Evolutionary conservation across 2,888 invertebrate genomes (phyloP).

Genomic region (Macrophya annulata): DNA sequence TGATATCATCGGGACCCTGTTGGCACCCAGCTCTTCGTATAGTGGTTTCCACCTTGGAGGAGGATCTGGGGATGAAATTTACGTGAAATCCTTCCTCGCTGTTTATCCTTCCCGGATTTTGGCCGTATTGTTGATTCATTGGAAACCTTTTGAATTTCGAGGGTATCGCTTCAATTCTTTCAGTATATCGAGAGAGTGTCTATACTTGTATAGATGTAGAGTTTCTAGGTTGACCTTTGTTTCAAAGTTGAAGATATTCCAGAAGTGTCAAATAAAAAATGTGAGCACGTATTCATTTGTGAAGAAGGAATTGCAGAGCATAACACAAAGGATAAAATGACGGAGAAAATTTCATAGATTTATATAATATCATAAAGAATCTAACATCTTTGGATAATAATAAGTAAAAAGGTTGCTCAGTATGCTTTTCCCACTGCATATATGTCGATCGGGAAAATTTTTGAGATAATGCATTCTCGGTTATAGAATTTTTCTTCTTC

Average conservation of each 20-base stretch:
- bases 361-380: neutral
- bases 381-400: neutral
- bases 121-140: conserved; percentile 5
- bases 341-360: neutral
- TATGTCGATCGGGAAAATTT: neutral
- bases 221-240: neutral
- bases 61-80: neutral
- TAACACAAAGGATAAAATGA: neutral
- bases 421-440: neutral
- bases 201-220: neutral
- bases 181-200: neutral
- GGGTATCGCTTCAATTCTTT: neutral
- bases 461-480: neutral
- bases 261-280: neutral
- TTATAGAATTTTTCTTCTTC: neutral
- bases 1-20: neutral
- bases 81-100: neutral
- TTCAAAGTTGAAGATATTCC: neutral
- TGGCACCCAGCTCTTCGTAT: neutral
- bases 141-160: conserved; percentile 31
- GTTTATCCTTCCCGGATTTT: neutral
- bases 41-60: neutral
- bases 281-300: neutral
- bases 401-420: neutral
- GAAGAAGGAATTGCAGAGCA: neutral